Conservation (phyloP, 2,113 vertebrate species). For the Hypanus sabinus region DNA sequence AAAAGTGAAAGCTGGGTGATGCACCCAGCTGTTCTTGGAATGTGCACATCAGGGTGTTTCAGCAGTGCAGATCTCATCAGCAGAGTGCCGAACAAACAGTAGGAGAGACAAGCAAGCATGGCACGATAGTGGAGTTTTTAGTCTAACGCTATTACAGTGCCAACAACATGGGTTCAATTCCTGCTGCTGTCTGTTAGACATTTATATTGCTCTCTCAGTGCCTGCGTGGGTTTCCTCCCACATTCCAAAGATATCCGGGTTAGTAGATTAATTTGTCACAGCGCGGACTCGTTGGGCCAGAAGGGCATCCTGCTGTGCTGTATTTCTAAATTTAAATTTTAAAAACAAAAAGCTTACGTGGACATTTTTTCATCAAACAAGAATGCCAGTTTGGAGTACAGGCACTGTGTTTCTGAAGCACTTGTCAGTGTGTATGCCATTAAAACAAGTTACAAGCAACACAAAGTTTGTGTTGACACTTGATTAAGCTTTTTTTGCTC, state of each 20-base stretch:
- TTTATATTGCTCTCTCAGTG: too few relatives aligned
- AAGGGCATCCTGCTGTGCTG: too few relatives aligned
- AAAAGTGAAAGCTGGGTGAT: neutral
- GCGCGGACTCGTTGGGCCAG: too few relatives aligned
- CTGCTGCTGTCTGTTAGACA: too few relatives aligned
- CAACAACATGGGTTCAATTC: too few relatives aligned
- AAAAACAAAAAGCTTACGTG: neutral
- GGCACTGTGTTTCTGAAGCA: neutral
- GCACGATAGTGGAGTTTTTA: too few relatives aligned
- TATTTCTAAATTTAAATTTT: too few relatives aligned
- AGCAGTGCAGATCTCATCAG: neutral
- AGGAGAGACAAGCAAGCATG: neutral
- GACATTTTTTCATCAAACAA: neutral
- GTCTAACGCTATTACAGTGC: too few relatives aligned
- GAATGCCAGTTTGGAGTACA: neutral
- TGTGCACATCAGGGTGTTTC: neutral
- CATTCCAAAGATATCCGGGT: too few relatives aligned
- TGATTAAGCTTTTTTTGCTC: neutral
- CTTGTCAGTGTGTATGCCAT: neutral
- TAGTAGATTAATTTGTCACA: too few relatives aligned
- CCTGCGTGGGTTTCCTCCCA: too few relatives aligned
- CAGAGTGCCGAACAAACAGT: neutral
- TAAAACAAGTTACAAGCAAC: neutral
- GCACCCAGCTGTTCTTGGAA: neutral
- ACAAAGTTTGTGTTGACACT: neutral